Evolutionary conservation across 1,140 invertebrate species (phyloP).

Genomic region (Eupeodes corollae): DNA sequence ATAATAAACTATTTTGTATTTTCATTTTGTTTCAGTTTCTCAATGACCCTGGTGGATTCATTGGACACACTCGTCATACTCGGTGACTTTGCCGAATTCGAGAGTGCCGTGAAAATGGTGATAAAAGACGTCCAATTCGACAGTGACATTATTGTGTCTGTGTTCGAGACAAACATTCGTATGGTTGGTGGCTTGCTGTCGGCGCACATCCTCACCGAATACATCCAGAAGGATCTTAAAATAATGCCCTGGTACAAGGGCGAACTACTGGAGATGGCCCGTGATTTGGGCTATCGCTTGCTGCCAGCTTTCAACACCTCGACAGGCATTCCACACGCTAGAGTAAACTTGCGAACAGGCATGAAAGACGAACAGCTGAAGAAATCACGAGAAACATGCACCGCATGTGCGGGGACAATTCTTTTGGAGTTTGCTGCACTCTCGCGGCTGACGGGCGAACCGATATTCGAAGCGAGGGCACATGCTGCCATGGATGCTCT

Average conservation of each 20-base stretch:
- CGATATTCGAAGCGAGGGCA: constrained; percentile 89
- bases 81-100: constrained; percentile 89
- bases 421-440: constrained; percentile 94
- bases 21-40: constrained; percentile 67
- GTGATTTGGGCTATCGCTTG: constrained; percentile 82
- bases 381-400: constrained; percentile 82
- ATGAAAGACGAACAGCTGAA: constrained; percentile 65
- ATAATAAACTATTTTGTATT: not conserved
- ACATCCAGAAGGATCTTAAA: constrained; percentile 62
- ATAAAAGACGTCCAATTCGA: constrained; percentile 83
- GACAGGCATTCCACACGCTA: constrained; percentile 92
- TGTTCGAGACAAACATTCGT: constrained; percentile 97
- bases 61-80: constrained; percentile 88
- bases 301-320: constrained; percentile 95
- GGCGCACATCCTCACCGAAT: constrained; percentile 80
- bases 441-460: constrained; percentile 82
- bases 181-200: constrained; percentile 87
- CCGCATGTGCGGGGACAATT: constrained; percentile 97
- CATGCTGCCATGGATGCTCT: constrained; percentile 93
- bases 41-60: constrained; percentile 88
- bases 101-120: constrained; percentile 76
- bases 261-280: constrained; percentile 80
- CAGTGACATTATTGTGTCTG: constrained; percentile 88
- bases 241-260: constrained; percentile 84
- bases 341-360: constrained; percentile 85